phyloP scores from a whole-genome alignment of 2,888 invertebrate genomes.

The Macrophya alboannulata region DNA sequence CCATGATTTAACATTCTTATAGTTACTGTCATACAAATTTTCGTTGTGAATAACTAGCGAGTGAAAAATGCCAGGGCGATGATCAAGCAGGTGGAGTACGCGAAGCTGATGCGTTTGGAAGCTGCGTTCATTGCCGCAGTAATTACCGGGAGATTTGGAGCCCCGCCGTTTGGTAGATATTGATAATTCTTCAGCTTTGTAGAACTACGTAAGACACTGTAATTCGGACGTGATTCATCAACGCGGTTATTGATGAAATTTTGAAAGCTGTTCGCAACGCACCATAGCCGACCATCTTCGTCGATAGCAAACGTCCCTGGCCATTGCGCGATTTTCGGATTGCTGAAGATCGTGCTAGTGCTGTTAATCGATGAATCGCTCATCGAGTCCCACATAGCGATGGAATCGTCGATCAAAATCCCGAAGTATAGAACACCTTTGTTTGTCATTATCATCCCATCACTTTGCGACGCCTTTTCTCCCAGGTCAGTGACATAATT shows the following conservation, averaged over 20 bases:
- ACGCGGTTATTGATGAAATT: slow-evolving; percentile 85
- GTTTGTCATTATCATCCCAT: slow-evolving; percentile 90
- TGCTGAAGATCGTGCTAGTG: slow-evolving; percentile 86
- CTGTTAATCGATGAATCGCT: slow-evolving; percentile 81
- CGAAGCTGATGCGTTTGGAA: slow-evolving; percentile 63
- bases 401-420: slow-evolving; percentile 85
- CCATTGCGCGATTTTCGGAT: slow-evolving; percentile 88
- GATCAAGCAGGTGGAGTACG: slow-evolving; percentile 62
- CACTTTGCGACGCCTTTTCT: slow-evolving; percentile 85
- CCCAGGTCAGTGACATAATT: slow-evolving; percentile 83
- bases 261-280: slow-evolving; percentile 86
- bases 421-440: slow-evolving; percentile 87
- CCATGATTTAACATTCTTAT: neutral
- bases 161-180: slow-evolving; percentile 76
- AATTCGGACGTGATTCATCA: slow-evolving; percentile 84
- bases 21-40: no score
- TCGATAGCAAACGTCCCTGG: slow-evolving; percentile 88
- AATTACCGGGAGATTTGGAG: slow-evolving; percentile 70
- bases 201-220: slow-evolving; percentile 85
- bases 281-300: slow-evolving; percentile 85
- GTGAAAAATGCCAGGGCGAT: slow-evolving; percentile 62
- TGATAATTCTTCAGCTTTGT: slow-evolving; percentile 86
- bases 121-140: slow-evolving; percentile 67
- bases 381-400: slow-evolving; percentile 88
- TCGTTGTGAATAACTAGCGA: neutral